A percentile compares a stretch with the other conserved stretches of the same genome.
These are phyloP conservation scores for Enteromius trimaculatus DNA, from an alignment of 2,797 vertebrate genomes.

Conservation along the genomic window DNA sequence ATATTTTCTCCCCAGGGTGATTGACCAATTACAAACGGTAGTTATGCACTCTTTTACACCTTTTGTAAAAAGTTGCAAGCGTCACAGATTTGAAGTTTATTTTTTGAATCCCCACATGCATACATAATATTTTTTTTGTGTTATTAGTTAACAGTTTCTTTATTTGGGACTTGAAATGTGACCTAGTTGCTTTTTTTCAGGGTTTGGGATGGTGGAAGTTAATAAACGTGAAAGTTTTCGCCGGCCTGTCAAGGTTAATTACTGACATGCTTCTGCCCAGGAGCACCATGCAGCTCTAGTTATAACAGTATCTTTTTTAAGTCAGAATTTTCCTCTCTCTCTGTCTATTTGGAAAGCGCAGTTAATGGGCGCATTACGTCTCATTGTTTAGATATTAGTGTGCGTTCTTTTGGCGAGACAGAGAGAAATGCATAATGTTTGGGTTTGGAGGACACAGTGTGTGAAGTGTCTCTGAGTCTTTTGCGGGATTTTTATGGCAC, in stretches of 20 bases:
- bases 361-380: constrained; percentile 67
- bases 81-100: background rate
- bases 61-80: background rate
- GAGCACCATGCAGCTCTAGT: constrained; percentile 49
- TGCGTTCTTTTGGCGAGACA: constrained; percentile 57
- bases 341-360: constrained; percentile 36
- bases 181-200: constrained; percentile 51
- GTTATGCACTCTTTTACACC: background rate
- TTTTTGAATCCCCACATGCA: background rate
- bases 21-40: constrained; percentile 29
- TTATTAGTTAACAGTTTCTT: background rate
- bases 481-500: constrained; percentile 68
- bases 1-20: constrained; percentile 21
- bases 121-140: background rate
- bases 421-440: constrained; percentile 61
- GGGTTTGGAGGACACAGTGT: constrained; percentile 48
- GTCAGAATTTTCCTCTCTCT: constrained; percentile 46
- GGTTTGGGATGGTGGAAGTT: constrained; percentile 46
- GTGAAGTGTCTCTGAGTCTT: constrained; percentile 51
- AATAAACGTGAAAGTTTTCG: constrained; percentile 57
- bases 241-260: constrained; percentile 42
- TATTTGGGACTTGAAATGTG: constrained; percentile 4
- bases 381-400: constrained; percentile 67
- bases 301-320: constrained; percentile 61
- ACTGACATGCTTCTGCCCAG: constrained; percentile 52